These are phyloP conservation scores for Scartelaos histophorus DNA, from an alignment of 2,113 vertebrate genomes.

Conservation along the genomic window DNA sequence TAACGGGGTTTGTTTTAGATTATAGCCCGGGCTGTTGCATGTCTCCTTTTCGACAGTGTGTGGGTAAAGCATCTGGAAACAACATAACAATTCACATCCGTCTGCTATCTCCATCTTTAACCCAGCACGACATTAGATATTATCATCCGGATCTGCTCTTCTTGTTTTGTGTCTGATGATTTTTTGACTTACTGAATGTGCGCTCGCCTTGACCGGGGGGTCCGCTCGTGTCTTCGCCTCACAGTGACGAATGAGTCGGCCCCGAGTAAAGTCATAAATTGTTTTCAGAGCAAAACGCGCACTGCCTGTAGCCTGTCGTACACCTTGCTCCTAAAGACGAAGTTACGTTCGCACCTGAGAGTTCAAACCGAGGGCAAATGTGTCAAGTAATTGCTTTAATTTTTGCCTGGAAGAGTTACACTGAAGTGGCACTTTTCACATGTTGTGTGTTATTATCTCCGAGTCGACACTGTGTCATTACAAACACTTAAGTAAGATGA, in stretches of 20 bases:
- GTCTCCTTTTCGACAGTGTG: slow-evolving; percentile 21
- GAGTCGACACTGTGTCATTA: neutral
- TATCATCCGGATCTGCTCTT: slow-evolving; percentile 63
- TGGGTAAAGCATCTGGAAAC: slow-evolving; percentile 65
- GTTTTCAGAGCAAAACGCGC: slow-evolving; percentile 48
- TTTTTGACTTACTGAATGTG: slow-evolving; percentile 69
- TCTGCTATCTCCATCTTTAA: slow-evolving; percentile 66
- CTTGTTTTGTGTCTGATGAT: slow-evolving; percentile 63
- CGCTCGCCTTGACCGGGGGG: slow-evolving; percentile 63
- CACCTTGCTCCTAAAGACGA: slow-evolving; percentile 9
- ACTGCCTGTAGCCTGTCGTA: neutral
- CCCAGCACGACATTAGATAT: slow-evolving; percentile 49
- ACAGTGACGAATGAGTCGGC: slow-evolving; percentile 52
- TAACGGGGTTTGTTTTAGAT: slow-evolving; percentile 19
- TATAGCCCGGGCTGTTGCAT: slow-evolving; percentile 19
- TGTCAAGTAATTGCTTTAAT: neutral
- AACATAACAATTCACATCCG: slow-evolving; percentile 48
- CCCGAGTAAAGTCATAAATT: slow-evolving; percentile 58
- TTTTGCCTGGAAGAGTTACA: neutral
- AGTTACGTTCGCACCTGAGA: neutral
- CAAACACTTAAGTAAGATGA: neutral
- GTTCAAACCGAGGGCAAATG: neutral
- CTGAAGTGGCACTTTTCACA: neutral
- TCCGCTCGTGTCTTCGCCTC: slow-evolving; percentile 57
- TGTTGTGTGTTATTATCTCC: neutral